phyloP scores from a whole-genome alignment of 2,113 vertebrate genomes.

The Microcebus jonahi region DNA sequence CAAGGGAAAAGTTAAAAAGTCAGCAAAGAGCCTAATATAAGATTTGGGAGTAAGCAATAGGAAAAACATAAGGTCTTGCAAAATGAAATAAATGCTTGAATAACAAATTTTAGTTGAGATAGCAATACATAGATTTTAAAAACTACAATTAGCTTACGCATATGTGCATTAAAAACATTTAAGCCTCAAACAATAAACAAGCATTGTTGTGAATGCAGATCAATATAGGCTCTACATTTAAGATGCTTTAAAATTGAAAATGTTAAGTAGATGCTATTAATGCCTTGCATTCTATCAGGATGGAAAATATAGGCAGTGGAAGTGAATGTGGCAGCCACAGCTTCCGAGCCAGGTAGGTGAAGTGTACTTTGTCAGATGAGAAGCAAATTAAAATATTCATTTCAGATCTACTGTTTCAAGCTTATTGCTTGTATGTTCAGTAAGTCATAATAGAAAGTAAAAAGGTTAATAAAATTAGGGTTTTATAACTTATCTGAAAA shows the following conservation, averaged over 20 bases:
- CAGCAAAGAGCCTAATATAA: not conserved
- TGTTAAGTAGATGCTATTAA: not conserved
- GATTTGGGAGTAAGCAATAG: not conserved
- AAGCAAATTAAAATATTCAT: slow-evolving; percentile 50
- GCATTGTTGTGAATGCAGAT: slow-evolving; percentile 8
- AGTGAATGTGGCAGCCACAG: not conserved
- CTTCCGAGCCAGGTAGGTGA: not conserved
- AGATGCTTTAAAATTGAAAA: slow-evolving; percentile 43
- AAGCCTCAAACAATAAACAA: slow-evolving; percentile 40
- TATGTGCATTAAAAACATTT: slow-evolving; percentile 41
- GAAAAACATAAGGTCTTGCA: not conserved
- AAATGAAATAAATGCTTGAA: not conserved
- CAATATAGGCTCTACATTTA: slow-evolving; percentile 22
- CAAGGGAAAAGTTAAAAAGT: not conserved
- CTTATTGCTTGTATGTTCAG: not conserved
- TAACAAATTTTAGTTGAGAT: not conserved
- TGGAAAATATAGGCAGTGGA: not conserved
- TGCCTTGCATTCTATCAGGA: not conserved
- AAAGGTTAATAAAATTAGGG: not conserved
- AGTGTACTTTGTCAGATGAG: slow-evolving; percentile 2
- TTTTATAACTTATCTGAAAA: slow-evolving; percentile 1
- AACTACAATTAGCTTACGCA: not conserved
- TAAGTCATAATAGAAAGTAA: slow-evolving; percentile 26
- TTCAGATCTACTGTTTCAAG: not conserved
- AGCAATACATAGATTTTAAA: not conserved